A percentile compares a stretch with the other conserved stretches of the same genome.
phyloP scores from a whole-genome alignment of 1,140 invertebrate species.

The Bactericera cockerelli region DNA sequence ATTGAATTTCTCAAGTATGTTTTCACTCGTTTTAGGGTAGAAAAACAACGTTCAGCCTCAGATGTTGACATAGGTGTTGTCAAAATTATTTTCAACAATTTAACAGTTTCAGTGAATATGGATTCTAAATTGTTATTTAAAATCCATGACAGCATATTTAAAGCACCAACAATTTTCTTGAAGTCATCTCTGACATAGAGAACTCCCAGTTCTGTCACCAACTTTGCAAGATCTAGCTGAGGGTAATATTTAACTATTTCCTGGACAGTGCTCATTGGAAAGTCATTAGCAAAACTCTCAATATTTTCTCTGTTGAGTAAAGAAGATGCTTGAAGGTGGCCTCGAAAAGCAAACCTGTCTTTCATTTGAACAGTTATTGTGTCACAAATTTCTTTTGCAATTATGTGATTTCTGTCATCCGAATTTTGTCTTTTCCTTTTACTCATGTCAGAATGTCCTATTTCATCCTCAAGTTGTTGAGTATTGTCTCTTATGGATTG shows the following conservation, averaged over 20 bases:
- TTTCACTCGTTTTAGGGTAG: constrained; percentile 20
- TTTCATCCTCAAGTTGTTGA: not conserved
- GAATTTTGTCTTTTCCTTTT: not conserved
- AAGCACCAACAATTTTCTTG: too few relatives aligned
- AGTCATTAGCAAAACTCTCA: not conserved
- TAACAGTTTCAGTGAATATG: constrained; percentile 20
- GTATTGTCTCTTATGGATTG: too few relatives aligned
- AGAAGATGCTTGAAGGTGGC: not conserved
- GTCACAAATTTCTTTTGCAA: too few relatives aligned
- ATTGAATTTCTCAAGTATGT: constrained; percentile 18
- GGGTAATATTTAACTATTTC: too few relatives aligned
- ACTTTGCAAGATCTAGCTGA: not conserved
- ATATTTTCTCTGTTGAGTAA: not conserved
- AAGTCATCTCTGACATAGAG: too few relatives aligned
- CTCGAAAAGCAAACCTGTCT: not conserved
- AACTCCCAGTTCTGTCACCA: too few relatives aligned
- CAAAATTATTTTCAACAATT: constrained; percentile 21
- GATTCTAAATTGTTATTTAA: constrained; percentile 13
- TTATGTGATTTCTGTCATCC: not conserved
- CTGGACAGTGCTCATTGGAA: too few relatives aligned
- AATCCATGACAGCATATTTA: not conserved
- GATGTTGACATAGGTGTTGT: constrained; percentile 20
- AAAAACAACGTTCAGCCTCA: constrained; percentile 19
- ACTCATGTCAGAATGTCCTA: not conserved
- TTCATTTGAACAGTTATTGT: too few relatives aligned